A percentile compares a stretch with the other conserved stretches of the same genome.
These are phyloP conservation scores for Gulo gulo DNA, from an alignment of 2,113 vertebrate species.

Conservation along the genomic window DNA sequence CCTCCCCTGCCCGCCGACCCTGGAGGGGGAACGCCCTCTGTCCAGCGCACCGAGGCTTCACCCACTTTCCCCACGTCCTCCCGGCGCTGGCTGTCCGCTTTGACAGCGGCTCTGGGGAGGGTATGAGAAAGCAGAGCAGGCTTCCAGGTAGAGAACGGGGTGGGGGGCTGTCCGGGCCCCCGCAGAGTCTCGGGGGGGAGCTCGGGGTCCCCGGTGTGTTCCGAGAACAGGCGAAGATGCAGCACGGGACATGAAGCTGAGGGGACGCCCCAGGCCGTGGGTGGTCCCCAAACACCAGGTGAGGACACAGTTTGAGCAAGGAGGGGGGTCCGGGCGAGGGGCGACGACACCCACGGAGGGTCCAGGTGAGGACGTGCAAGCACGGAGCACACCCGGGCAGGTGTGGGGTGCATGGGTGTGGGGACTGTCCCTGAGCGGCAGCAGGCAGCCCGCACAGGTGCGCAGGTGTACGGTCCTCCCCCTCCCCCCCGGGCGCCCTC, in stretches of 20 bases:
- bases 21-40: not conserved
- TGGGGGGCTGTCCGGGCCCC: not conserved
- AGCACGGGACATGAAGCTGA: not conserved
- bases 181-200: not conserved
- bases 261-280: not conserved
- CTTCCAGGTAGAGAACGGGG: not conserved
- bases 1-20: no score
- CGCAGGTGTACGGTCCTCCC: not conserved
- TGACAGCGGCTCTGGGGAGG: no score
- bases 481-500: not conserved
- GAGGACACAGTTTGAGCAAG: not conserved
- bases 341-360: not conserved
- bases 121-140: not conserved
- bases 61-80: not conserved
- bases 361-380: not conserved
- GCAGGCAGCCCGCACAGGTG: no score
- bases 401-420: no score
- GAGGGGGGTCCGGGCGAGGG: not conserved
- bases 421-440: not conserved
- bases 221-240: not conserved
- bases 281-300: not conserved
- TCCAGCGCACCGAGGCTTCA: not conserved
- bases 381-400: not conserved
- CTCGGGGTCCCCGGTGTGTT: accelerated
- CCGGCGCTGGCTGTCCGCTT: not conserved